Base-by-base conservation (phyloP, 2,888 invertebrate genomes). In the Melanostoma scalare region DNA sequence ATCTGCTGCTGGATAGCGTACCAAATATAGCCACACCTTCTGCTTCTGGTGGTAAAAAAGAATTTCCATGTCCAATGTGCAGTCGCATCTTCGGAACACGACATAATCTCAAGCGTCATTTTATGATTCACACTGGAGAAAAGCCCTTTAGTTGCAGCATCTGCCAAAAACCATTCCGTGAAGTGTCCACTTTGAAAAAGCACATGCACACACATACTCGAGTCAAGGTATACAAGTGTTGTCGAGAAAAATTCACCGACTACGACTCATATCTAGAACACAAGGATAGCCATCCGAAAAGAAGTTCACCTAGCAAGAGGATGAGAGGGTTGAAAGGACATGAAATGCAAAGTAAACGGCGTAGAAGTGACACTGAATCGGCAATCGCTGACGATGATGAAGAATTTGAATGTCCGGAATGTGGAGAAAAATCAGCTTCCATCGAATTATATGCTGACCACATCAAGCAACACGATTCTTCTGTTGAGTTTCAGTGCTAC, bases 111-210 rank as follows among this genome's bases (percentile, higher is more conserved):
- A 90, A 90, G 65, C 89, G 91, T 0, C 91, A 91, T 76, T 89
- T 89, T 61, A 91, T 91, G 91, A 91, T 91, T 30, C 91, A 91
- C 73, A 91, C 91, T 0, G 91, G 90, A 3, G 91, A 91, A 67
- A 91, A 91, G 63, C 91, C 91, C 0, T 91, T 89, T 74, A 89
- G 88, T 69, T 91, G 91, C 82, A 87, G 86, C 63, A 88, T 89
- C 44, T 91, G 91, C 73, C 89, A 89, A 42, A 90, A 90, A 81
- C 89, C 90, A 0, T 91, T 91, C 56, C 89, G 91, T 0, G 91
- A 91, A 77, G 89, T 90, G 77, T 90, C 90, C 6, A 91, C 91
- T 0, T 86, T 91, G 0, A 90, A 90, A 74, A 91, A 91, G 65
- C 91, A 91, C 48, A 89, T 89, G 89, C 88, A 89, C 3, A 91